A percentile compares a stretch with the other conserved stretches of the same genome.
Conservation (phyloP, 2,113 vertebrate species). For the Sapajus apella region DNA sequence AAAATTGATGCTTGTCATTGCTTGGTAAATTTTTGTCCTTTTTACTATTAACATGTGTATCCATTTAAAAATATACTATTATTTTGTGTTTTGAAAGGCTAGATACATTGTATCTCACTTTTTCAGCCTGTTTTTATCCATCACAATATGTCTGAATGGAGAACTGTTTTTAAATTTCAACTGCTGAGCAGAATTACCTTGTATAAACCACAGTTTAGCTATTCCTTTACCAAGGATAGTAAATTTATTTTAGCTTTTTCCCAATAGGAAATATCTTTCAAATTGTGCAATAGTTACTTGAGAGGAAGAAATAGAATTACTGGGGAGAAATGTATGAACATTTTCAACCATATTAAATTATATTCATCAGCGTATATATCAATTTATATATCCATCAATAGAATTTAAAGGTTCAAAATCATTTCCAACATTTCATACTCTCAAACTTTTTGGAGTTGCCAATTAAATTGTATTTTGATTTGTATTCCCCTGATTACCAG, state of each 20-base stretch:
- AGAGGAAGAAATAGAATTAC: not conserved
- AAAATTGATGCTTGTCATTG: conserved; percentile 1
- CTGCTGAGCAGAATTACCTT: not conserved
- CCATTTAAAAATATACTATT: not conserved
- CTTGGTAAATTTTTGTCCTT: not conserved
- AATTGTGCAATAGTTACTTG: not conserved
- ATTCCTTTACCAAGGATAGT: not conserved
- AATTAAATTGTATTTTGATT: not conserved
- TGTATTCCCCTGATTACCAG: not conserved
- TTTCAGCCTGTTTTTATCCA: not conserved
- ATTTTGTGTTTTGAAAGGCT: not conserved
- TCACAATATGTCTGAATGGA: not conserved
- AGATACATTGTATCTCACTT: not conserved
- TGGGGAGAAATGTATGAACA: not conserved
- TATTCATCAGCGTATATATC: not conserved
- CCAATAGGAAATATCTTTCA: not conserved
- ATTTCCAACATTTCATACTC: not conserved
- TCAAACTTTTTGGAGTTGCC: not conserved
- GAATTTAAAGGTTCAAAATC: not conserved
- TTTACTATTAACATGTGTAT: not conserved
- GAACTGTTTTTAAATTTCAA: not conserved
- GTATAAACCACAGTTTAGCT: not conserved
- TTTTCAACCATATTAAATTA: conserved; percentile 18
- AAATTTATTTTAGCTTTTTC: not conserved
- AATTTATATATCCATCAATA: not conserved